Evolutionary conservation across 2,113 vertebrate species (phyloP), one percentile per base, ranked within the genome.

Genomic region (Dermatemys mawii): DNA sequence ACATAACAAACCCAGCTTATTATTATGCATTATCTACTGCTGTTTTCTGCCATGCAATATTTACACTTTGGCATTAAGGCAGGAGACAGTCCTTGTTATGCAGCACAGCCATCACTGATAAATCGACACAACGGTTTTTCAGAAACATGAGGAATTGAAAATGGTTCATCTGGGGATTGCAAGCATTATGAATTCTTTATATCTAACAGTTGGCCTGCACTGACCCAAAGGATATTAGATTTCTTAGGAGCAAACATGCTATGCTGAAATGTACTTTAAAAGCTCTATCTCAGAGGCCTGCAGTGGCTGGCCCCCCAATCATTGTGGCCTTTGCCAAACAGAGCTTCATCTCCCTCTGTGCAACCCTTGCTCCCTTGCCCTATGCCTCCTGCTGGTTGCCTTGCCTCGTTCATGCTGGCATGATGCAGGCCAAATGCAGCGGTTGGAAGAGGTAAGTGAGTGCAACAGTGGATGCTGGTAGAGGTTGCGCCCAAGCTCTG

Each of bases 191-290:
- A 97, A 97, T 97, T 97, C 96, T 97, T 97, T 97, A 97, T 97
- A 96, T 92, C 94, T 86, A 97, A 94, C 96, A 93, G 97, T 97
- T 97, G 97, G 96, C 97, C 97, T 96, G 92, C 96, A 95, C 96
- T 96, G 97, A 97, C 97, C 97, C 97, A 96, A 92, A 97, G 93
- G 95, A 97, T 97, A 97, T 97, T 97, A 96, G 97, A 97, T 96
- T 97, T 96, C 95, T 97, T 96, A 94, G 96, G 96, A 97, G 93
- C 93, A 95, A 97, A 94, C 73, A 9, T 75, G 92, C 92, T 54
- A 79, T 83, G 92, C 89, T 94, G 93, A 97, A 94, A 96, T 90
- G 91, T 93, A 87, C 93, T 96, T 97, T 94, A 96, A 97, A 95
- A 86, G 84, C 94, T 90, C 44, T 0, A 78, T 94, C 93, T 78